Conservation (phyloP, 1,140 invertebrate genomes). For the Drosophila sucinea region DNA sequence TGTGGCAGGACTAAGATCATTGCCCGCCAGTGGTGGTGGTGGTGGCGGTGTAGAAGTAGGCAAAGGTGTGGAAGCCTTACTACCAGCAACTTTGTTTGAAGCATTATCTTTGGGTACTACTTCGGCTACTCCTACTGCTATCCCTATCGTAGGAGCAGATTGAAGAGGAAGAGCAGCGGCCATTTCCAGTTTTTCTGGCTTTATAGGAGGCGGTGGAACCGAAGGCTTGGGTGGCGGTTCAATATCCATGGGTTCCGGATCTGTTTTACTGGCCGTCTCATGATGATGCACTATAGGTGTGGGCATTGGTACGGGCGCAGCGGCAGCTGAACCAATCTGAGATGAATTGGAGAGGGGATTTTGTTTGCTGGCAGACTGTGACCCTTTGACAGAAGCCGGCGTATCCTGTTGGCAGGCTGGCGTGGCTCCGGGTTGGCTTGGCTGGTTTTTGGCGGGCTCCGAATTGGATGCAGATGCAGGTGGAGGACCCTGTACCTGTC, state of each 20-base stretch:
- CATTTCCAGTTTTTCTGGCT: slow-evolving; percentile 62
- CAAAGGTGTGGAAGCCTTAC: slow-evolving; percentile 48
- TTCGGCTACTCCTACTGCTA: not conserved
- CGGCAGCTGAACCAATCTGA: slow-evolving; percentile 10
- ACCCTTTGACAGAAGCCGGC: not conserved
- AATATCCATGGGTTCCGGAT: slow-evolving; percentile 82
- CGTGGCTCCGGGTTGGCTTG: slow-evolving; percentile 35
- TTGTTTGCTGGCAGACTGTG: slow-evolving; percentile 31
- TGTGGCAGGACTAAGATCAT: slow-evolving; percentile 46
- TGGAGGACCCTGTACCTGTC: not conserved
- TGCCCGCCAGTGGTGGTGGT: slow-evolving; percentile 42
- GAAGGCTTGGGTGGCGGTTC: slow-evolving; percentile 75
- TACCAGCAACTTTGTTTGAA: slow-evolving; percentile 19
- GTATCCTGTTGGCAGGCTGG: slow-evolving; percentile 28
- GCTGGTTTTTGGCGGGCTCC: slow-evolving; percentile 30
- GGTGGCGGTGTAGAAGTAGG: slow-evolving; percentile 61
- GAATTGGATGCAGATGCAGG: slow-evolving; percentile 21
- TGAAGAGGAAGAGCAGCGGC: slow-evolving; percentile 45
- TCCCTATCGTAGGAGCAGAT: slow-evolving; percentile 31
- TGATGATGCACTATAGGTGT: slow-evolving; percentile 44
- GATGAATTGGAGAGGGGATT: slow-evolving; percentile 17
- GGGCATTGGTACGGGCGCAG: slow-evolving; percentile 21
- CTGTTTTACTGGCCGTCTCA: slow-evolving; percentile 73
- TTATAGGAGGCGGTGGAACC: slow-evolving; percentile 63
- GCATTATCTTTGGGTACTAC: slow-evolving; percentile 28